A percentile compares a stretch with the other conserved stretches of the same genome.
Conservation (phyloP, 1,140 invertebrate genomes). For the Drosophila fuyamai region DNA sequence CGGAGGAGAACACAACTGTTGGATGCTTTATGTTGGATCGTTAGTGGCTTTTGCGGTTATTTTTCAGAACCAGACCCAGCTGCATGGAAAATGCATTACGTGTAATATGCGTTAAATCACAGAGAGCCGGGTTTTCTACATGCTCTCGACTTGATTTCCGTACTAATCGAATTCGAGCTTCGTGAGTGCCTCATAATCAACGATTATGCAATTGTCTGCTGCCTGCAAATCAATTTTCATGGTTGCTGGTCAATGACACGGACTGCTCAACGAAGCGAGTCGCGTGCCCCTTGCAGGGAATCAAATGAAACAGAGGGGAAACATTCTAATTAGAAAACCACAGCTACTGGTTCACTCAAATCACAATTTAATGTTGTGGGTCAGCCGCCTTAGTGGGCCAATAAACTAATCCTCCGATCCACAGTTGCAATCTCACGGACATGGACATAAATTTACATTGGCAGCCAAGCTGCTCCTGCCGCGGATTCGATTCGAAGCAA, state of each 20-base stretch:
- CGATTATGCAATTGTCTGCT: slow-evolving; percentile 73
- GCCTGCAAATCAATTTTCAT: slow-evolving; percentile 69
- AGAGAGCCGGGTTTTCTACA: slow-evolving; percentile 12
- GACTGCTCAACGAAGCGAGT: slow-evolving; percentile 24
- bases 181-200: slow-evolving; percentile 49
- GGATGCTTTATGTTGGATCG: slow-evolving; percentile 42
- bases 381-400: slow-evolving; percentile 75
- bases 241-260: slow-evolving; percentile 45
- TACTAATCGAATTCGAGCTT: slow-evolving; percentile 53
- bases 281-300: slow-evolving; percentile 40
- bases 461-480: slow-evolving; percentile 52
- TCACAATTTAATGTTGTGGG: slow-evolving; percentile 78
- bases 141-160: slow-evolving; percentile 51
- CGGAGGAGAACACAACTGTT: slow-evolving; percentile 31
- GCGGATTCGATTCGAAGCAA: slow-evolving; percentile 42
- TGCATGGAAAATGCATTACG: slow-evolving; percentile 77
- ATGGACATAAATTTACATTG: slow-evolving; percentile 75
- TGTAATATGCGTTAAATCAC: slow-evolving; percentile 79
- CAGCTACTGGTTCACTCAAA: slow-evolving; percentile 40
- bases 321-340: slow-evolving; percentile 44
- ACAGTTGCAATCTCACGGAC: slow-evolving; percentile 43
- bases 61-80: slow-evolving; percentile 15
- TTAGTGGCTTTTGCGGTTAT: slow-evolving; percentile 72
- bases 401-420: slow-evolving; percentile 45
- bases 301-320: slow-evolving; percentile 4